A percentile compares a stretch with the other conserved stretches of the same genome.
These are phyloP conservation scores for Geophilus truncorum DNA, from an alignment of 2,888 invertebrate species.

Conservation along the genomic window DNA sequence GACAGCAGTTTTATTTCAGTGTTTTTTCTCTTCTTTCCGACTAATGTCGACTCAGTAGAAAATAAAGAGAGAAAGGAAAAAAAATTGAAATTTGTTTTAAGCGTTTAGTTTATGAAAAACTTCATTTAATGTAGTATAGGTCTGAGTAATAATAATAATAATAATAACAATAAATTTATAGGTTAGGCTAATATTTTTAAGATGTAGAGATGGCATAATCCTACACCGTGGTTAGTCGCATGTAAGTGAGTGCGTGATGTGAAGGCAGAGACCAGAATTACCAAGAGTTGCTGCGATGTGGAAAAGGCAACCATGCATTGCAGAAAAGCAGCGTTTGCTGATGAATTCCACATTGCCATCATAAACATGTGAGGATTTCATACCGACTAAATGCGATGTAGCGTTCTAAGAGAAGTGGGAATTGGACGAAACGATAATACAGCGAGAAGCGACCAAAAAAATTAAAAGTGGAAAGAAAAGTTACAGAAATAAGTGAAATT, in stretches of 20 bases:
- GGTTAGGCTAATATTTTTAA: not conserved
- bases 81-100: not conserved
- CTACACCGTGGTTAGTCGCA: not conserved
- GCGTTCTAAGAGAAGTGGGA: not conserved
- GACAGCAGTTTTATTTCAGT: not conserved
- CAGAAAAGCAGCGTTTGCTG: not conserved
- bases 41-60: not conserved
- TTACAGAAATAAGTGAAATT: too few species aligned
- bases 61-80: not conserved
- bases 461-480: not conserved
- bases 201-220: not conserved
- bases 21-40: not conserved
- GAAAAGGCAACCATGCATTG: slow-evolving; percentile 3
- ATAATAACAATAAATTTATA: not conserved
- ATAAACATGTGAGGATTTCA: not conserved
- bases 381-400: not conserved
- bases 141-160: too few species aligned
- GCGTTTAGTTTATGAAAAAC: not conserved
- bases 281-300: slow-evolving; percentile 14
- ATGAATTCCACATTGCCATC: slow-evolving; percentile 12
- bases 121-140: not conserved
- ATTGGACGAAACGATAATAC: not conserved
- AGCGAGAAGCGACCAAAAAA: not conserved
- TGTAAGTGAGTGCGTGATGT: slow-evolving; percentile 4
- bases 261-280: slow-evolving; percentile 16